phyloP scores from a whole-genome alignment of 2,888 invertebrate species.

The Morpho helenor region DNA sequence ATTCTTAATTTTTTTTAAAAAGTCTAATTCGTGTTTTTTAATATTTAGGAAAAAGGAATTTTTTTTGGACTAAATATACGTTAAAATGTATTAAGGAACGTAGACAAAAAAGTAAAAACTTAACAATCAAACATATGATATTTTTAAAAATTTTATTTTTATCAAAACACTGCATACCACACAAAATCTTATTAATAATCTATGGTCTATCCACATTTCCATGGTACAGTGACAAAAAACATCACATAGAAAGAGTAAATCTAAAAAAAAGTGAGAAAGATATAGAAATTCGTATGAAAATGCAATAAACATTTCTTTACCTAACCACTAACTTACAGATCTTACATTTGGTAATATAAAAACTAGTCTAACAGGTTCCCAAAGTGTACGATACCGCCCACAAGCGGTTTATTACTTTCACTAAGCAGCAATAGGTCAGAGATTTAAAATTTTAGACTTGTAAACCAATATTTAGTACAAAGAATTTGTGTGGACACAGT shows the following conservation, averaged over 20 bases:
- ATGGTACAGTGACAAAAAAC: slow-evolving; percentile 22
- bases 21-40: no score
- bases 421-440: no score
- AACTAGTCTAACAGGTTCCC: not conserved
- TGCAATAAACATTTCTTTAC: slow-evolving; percentile 15
- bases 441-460: no score
- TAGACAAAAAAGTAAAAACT: slow-evolving; percentile 30
- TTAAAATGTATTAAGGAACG: slow-evolving; percentile 4
- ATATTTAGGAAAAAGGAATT: no score
- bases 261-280: slow-evolving; percentile 9
- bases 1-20: no score
- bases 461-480: no score
- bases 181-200: slow-evolving; percentile 31
- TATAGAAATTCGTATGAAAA: slow-evolving; percentile 10
- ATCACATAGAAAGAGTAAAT: slow-evolving; percentile 12
- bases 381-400: not conserved
- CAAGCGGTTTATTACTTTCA: no score
- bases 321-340: slow-evolving; percentile 27
- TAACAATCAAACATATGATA: slow-evolving; percentile 52
- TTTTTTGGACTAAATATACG: no score
- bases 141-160: slow-evolving; percentile 61
- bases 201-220: slow-evolving; percentile 45
- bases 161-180: slow-evolving; percentile 48
- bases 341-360: not conserved
- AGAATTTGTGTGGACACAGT: no score